Conservation (phyloP, 2,797 vertebrate species). For the Ispidina lecontei region DNA sequence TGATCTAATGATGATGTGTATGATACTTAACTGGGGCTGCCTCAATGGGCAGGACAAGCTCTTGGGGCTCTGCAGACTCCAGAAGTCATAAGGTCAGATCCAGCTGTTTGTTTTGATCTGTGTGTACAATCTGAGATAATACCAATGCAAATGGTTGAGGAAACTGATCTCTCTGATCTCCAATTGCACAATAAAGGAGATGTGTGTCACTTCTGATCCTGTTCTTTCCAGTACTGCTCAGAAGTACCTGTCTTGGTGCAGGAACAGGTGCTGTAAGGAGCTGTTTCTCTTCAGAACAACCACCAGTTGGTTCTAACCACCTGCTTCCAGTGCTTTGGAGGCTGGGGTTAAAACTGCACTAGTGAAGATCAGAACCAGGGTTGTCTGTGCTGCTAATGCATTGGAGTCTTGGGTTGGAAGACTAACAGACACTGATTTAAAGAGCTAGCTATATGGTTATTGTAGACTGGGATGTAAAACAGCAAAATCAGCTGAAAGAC, state of each 20-base stretch:
- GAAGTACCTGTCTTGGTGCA: not conserved
- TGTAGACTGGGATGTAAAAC: not conserved
- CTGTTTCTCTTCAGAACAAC: not conserved
- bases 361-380: not conserved
- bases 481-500: not conserved
- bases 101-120: not conserved
- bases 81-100: not conserved
- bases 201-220: not conserved
- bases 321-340: not conserved
- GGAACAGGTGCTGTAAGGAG: not conserved
- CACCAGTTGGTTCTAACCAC: not conserved
- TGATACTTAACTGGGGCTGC: not conserved
- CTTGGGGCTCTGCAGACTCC: not conserved
- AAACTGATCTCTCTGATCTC: not conserved
- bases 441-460: not conserved
- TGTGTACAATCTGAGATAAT: not conserved
- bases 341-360: accelerated
- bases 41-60: not conserved
- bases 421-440: no score
- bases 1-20: accelerated
- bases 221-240: not conserved
- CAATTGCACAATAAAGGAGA: not conserved
- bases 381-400: not conserved
- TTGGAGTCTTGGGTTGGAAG: not conserved
- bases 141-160: not conserved